Base-by-base conservation (phyloP, 2,888 invertebrate genomes). In the Agonopterix arenella region DNA sequence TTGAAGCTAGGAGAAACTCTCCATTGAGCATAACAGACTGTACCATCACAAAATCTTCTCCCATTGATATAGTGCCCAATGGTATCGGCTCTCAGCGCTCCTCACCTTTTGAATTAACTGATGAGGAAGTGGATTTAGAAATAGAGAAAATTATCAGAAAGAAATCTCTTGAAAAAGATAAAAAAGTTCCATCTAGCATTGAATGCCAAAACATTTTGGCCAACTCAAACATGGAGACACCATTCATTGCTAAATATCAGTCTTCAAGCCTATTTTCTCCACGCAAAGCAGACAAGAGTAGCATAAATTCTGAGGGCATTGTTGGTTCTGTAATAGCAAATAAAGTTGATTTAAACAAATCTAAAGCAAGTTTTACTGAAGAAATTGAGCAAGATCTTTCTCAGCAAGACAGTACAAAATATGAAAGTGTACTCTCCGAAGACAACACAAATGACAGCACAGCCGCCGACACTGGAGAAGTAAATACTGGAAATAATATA, bases 61-160 rank as follows among this genome's bases (percentile, higher is more conserved):
- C 94, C 4, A 94, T 94, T 66, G 92, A 93, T 70, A 94, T 94
- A 55, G 66, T 89, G 54, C 89, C 90, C 56, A 90, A 89, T 64
- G 89, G 89, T 49, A 73, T 61, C 59, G 77, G 77, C 57, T 90
- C 90, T 4, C 91, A 90, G 60, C 78, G 89, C 54, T 91, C 92
- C 45, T 90, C 91, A 44, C 91, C 92, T 18, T 74, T 91, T 47
- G 84, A 92, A 56, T 81, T 92, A 56, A 92, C 92, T 48, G 92
- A 93, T 77, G 92, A 93, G 68, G 93, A 93, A 72, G 80, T 93
- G 56, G 93, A 94, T 72, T 75, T 92, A 51, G 93, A 94, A 80
- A 92, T 93, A 62, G 91, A 92, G 61, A 92, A 91, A 71, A 90
- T 92, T 62, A 90, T 91, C 53, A 91, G 84, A 48, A 91, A 90